Evolutionary conservation across 2,113 vertebrate species (phyloP).

Genomic region (Pelecanoides urinatrix): DNA sequence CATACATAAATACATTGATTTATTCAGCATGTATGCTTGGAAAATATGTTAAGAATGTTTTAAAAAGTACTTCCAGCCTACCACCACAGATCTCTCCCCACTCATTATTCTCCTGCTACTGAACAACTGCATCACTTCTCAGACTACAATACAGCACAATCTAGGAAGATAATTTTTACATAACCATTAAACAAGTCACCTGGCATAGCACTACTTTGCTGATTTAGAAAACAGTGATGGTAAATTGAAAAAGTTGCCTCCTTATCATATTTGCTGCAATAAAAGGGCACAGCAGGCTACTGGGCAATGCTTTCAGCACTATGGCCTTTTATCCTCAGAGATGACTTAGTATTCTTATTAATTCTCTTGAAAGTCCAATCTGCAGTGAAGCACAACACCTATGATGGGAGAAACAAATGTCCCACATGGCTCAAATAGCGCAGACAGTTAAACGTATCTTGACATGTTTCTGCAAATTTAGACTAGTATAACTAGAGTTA

Average conservation of each 20-base stretch:
- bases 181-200: background rate
- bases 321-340: background rate
- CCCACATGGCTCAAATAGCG: rapidly evolving
- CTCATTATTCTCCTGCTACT: background rate
- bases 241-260: background rate
- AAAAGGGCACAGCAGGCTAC: background rate
- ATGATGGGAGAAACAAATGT: background rate
- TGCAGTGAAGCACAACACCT: background rate
- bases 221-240: background rate
- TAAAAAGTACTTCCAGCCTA: background rate
- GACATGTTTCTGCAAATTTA: background rate
- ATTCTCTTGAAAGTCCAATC: background rate
- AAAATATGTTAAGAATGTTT: background rate
- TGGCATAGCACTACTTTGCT: background rate
- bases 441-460: background rate
- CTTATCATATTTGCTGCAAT: background rate
- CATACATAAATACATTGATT: background rate
- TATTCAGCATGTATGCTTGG: background rate
- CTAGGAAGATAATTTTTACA: background rate
- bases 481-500: background rate
- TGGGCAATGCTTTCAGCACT: background rate
- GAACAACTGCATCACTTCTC: background rate
- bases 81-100: background rate
- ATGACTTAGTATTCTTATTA: background rate
- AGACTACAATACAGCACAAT: background rate